Conservation (phyloP, 1,140 invertebrate genomes). For the Papilio polytes region DNA sequence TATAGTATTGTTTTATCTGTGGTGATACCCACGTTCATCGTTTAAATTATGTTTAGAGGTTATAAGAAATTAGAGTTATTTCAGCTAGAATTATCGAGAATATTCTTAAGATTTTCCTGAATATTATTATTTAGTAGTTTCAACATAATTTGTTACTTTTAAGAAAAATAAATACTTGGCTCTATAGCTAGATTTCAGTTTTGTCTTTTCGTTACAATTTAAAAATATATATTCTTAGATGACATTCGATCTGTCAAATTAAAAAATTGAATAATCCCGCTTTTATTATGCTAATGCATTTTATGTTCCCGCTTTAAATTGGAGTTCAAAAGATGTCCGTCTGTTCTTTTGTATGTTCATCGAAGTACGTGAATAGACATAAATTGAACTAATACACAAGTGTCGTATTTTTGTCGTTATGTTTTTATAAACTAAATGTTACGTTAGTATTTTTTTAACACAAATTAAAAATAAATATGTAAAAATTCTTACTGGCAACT, state of each 20-base stretch:
- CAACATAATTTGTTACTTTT: no score
- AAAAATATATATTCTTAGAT: background rate
- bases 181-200: background rate
- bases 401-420: background rate
- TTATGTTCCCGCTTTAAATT: background rate
- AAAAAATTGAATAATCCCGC: constrained; percentile 11
- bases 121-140: no score
- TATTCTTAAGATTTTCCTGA: background rate
- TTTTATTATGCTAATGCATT: constrained; percentile 40
- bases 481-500: background rate
- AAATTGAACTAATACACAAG: constrained; percentile 26
- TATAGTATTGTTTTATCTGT: background rate
- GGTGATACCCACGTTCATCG: background rate
- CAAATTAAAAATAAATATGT: no score
- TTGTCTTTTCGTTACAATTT: background rate
- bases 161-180: no score
- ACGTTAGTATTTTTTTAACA: no score
- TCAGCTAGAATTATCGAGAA: background rate
- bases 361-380: constrained; percentile 14
- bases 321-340: constrained; percentile 18
- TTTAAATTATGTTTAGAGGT: background rate
- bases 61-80: background rate
- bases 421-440: background rate
- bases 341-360: background rate
- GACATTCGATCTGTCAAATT: background rate